Evolutionary conservation across 2,888 invertebrate species (phyloP).

Genomic region (Rosalia funebris): DNA sequence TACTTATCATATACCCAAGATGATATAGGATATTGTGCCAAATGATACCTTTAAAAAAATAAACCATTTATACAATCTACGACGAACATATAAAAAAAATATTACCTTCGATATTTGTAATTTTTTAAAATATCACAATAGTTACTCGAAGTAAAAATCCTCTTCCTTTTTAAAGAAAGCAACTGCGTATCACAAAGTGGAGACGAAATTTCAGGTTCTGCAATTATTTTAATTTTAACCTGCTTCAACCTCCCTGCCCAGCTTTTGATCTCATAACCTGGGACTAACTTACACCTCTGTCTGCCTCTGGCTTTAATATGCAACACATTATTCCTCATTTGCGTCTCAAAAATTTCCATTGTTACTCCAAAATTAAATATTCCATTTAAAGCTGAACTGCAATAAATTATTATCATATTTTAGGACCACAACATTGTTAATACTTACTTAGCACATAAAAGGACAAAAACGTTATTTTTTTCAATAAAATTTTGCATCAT

Average conservation of each 20-base stretch:
- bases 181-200: constrained; percentile 66
- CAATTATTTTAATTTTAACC: constrained; percentile 74
- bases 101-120: constrained; percentile 59
- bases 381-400: constrained; percentile 33
- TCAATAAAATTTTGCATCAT: constrained; percentile 70
- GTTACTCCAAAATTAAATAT: constrained; percentile 68
- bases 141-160: constrained; percentile 53
- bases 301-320: constrained; percentile 78
- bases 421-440: not conserved
- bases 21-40: constrained; percentile 57
- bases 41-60: constrained; percentile 53
- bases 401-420: too few species aligned
- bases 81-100: too few species aligned
- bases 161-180: constrained; percentile 63
- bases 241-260: constrained; percentile 63
- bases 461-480: constrained; percentile 73
- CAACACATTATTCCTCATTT: constrained; percentile 67
- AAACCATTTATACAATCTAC: not conserved
- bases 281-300: constrained; percentile 76
- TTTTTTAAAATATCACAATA: constrained; percentile 52
- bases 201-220: constrained; percentile 72
- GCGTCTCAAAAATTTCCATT: constrained; percentile 75
- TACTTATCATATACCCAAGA: constrained; percentile 60
- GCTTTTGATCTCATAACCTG: constrained; percentile 56
- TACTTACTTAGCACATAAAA: constrained; percentile 67